Evolutionary conservation across 2,113 vertebrate genomes (phyloP), one percentile per base, ranked within the genome.

Genomic region (Mormoops blainvillei): DNA sequence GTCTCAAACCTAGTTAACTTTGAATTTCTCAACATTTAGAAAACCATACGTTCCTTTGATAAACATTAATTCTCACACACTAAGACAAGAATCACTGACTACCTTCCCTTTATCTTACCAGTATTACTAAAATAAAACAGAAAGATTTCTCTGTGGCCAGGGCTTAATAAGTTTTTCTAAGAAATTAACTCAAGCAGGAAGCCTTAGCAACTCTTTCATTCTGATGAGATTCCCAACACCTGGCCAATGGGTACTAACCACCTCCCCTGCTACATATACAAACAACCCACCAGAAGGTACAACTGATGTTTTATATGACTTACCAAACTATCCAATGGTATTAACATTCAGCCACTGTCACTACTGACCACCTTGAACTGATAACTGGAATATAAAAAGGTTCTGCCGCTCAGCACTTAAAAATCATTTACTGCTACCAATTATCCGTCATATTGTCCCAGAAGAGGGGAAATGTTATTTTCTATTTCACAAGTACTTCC

Each of bases 401-500:
- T 63, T 91, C 63, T 81, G 24, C n/a, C 89, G 31, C 56, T 83
- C 26, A 63, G 48, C 22, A 91, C 68, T 96, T 68, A 94, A 71
- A 96, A 89, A 83, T 89, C 54, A 97, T 31, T 95, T 85, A 93
- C 54, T 74, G 20, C 61, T 93, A 78, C 58, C 50, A 70, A 50
- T 80, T 91, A 93, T 45, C 50, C 13, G 96, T 36, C 65, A 63
- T 68, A 74, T 11, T 83, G 33, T 91, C 54, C 50, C 38, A 78
- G 13, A 78, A 94, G 71, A 93, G 77, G 38, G 48, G 12, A 95
- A 95, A 78, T 89, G 86, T 74, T 92, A 94, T 76, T 95, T 96
- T 96, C 63, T 90, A 77, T 94, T 82, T 93, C 87, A 95, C n/a
- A 56, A 96, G 71, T 94, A 95, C 56, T 89, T 94, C 68, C 36